Conservation (phyloP, 2,113 vertebrate genomes). For the Chaenocephalus aceratus region DNA sequence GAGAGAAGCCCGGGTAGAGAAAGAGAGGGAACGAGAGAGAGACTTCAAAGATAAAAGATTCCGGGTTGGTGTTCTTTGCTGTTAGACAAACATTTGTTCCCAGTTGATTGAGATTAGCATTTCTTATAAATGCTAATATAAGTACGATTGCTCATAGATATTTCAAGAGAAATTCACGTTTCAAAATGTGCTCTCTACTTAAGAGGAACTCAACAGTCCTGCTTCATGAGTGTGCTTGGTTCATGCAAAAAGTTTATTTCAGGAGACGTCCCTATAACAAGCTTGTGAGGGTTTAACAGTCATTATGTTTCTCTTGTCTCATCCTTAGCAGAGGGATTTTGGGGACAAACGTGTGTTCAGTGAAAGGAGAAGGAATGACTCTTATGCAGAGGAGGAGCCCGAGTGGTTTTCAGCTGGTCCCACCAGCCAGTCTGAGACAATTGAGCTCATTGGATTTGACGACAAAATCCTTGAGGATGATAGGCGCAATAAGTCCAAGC, state of each 20-base stretch:
- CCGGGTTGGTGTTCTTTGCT: constrained; percentile 84
- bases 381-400: constrained; percentile 96
- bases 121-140: neutral
- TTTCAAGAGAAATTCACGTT: neutral
- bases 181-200: too few relatives aligned
- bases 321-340: constrained; percentile 90
- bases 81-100: neutral
- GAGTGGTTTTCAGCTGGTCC: constrained; percentile 99
- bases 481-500: constrained; percentile 88
- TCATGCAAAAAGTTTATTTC: neutral
- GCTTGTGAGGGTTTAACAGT: neutral
- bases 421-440: constrained; percentile 98
- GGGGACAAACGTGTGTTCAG: constrained; percentile 96
- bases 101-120: neutral
- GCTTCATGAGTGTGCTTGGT: neutral
- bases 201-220: too few relatives aligned
- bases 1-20: constrained; percentile 90
- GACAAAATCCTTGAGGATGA: constrained; percentile 97
- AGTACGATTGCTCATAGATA: neutral
- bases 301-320: neutral
- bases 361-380: constrained; percentile 96
- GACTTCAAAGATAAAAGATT: constrained; percentile 98
- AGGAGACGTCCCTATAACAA: neutral
- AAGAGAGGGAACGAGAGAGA: constrained; percentile 91
- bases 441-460: constrained; percentile 97